Evolutionary conservation across 2,113 vertebrate genomes (phyloP).

Genomic region (Ailuropoda melanoleuca): DNA sequence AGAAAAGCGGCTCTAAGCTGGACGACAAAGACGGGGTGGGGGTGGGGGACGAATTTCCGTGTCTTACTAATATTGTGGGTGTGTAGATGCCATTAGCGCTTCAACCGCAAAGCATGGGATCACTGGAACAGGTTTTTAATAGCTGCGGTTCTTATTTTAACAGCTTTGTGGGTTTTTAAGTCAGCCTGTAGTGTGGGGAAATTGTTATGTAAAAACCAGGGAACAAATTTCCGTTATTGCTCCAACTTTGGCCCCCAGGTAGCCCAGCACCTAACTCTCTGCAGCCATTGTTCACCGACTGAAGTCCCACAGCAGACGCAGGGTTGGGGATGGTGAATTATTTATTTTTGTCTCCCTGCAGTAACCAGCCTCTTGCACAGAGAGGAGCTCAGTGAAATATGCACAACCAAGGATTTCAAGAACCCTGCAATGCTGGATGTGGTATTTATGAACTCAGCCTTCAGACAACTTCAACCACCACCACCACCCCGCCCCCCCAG

Average conservation of each 20-base stretch:
- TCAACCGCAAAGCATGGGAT: neutral
- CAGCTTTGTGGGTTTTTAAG: slow-evolving; percentile 52
- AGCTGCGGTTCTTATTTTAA: slow-evolving; percentile 35
- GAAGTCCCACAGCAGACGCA: neutral
- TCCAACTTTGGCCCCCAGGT: neutral
- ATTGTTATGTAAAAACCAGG: slow-evolving; percentile 25
- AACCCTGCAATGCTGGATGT: too few relatives aligned
- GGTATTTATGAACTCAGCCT: neutral
- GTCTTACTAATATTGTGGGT: neutral
- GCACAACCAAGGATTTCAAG: neutral
- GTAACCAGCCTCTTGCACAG: neutral
- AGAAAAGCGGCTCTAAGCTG: neutral
- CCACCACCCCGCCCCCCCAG: too few relatives aligned
- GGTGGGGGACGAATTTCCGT: neutral
- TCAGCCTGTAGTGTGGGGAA: neutral
- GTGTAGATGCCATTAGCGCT: neutral
- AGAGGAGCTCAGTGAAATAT: neutral
- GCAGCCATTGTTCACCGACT: neutral
- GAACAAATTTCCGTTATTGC: slow-evolving; percentile 14
- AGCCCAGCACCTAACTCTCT: neutral
- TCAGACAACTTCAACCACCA: neutral
- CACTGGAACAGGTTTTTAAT: slow-evolving; percentile 41
- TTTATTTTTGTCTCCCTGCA: neutral
- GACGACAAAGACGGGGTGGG: neutral
- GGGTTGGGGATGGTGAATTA: neutral